Percentiles rank a stretch among this genome's conserved stretches.
Conservation (phyloP, 2,797 vertebrate species). For the Staurois parvus region DNA sequence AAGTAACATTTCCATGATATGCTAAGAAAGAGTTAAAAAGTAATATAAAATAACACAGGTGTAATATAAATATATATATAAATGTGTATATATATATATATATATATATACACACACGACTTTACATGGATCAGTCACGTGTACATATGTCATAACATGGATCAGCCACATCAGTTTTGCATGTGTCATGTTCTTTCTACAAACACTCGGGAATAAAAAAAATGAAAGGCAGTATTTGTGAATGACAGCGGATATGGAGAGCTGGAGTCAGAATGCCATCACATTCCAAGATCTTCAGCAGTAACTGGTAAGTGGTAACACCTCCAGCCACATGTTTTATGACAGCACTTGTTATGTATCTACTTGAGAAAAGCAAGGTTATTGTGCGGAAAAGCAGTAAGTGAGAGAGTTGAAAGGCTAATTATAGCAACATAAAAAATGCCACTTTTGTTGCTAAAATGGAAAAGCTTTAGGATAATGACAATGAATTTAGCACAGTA, state of each 20-base stretch:
- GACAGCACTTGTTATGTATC: constrained; percentile 38
- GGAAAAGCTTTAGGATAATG: constrained; percentile 8
- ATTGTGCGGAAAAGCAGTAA: constrained; percentile 37
- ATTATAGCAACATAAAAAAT: constrained; percentile 36
- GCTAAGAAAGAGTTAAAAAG: too few species aligned
- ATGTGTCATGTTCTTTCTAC: too few species aligned
- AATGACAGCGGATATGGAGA: not conserved
- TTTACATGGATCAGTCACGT: too few species aligned
- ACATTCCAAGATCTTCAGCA: not conserved
- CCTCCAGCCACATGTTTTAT: constrained; percentile 45
- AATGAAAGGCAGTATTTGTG: too few species aligned
- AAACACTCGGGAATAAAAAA: too few species aligned
- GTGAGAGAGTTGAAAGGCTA: constrained; percentile 19
- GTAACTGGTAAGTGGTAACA: constrained; percentile 21
- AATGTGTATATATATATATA: too few species aligned
- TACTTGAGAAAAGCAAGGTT: constrained; percentile 23
- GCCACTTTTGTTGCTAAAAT: constrained; percentile 24
- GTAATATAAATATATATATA: too few species aligned
- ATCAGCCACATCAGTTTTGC: too few species aligned
- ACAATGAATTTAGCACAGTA: constrained; percentile 2
- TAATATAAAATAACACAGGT: too few species aligned
- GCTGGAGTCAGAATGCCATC: not conserved
- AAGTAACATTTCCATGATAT: too few species aligned
- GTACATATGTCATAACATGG: too few species aligned
- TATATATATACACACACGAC: too few species aligned